Base-by-base conservation (phyloP, 2,888 invertebrate genomes). In the Timema cristinae region DNA sequence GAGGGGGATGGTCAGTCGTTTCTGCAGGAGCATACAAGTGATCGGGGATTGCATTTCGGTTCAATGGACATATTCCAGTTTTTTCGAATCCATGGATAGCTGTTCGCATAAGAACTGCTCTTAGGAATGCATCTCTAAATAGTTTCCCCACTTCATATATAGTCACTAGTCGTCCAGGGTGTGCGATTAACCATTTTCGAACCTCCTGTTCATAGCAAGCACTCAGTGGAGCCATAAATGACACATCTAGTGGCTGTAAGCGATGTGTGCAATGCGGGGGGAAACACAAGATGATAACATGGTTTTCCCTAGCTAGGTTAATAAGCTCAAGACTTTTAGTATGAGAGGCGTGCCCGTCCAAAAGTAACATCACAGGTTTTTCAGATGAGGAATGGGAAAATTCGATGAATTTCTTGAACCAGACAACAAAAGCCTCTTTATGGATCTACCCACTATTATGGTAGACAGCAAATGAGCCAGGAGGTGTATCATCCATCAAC, bases 361-460 rank as follows among this genome's bases (percentile, higher is more conserved):
- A 48, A 6, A 63, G 8, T 11, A 59, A 13, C 8, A 63, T 10
- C 8, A 63, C 32, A 7, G 16, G 63, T 63, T 15, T 63, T 63
- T 16, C 32, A 63, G 32, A 52, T 75, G 73, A 50, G 69, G 71
- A 10, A 73, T 70, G 50, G 70, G 50, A 72, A 73, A 72, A 32
- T 32, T 63, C 63, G 11, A 32, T 63, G 13, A n/a, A 63, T 63
- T 63, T 63, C 13, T 15, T 13, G 13, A 63, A 63, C 63, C 63
- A 63, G 11, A 16, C 9, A 63, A 63, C 7, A 7, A 63, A 63
- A 15, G 10, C 11, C 6, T 63, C 63, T 32, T 61, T 75, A 11
- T 74, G 70, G 59, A 77, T 77, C 75, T 74, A 77, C 5, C 76
- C 75, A 50, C 73, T 71, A 48, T 72, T 32, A 67, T 76, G 75